These are phyloP conservation scores for Stichodactyla mertensii DNA, from an alignment of 64 coral and sea anemone genomes.

Conservation along the genomic window DNA sequence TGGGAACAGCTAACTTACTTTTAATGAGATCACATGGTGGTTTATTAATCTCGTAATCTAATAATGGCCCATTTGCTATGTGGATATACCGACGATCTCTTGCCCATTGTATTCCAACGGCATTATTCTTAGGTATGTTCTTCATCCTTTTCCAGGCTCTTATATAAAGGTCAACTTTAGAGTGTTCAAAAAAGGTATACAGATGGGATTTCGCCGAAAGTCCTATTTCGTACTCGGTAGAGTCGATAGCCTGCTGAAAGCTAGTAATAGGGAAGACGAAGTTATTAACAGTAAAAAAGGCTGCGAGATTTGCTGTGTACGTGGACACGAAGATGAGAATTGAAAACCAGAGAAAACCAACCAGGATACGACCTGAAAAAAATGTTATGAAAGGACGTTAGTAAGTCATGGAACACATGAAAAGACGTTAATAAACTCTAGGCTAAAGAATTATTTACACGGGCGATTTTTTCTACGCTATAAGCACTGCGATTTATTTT, in stretches of 20 bases:
- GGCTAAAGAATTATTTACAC: too few species aligned
- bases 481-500: too few species aligned
- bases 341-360: slow-evolving; percentile 60
- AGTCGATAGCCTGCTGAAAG: slow-evolving; percentile 32
- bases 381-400: neutral
- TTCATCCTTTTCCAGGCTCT: slow-evolving; percentile 33
- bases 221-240: slow-evolving; percentile 10
- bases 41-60: slow-evolving; percentile 2
- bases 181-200: neutral
- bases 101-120: neutral
- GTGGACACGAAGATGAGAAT: slow-evolving; percentile 62
- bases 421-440: too few species aligned
- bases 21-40: slow-evolving; percentile 23
- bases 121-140: neutral
- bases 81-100: slow-evolving; percentile 16
- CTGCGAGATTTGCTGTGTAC: slow-evolving; percentile 73
- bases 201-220: neutral
- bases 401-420: neutral
- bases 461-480: too few species aligned
- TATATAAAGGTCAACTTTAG: slow-evolving; percentile 1
- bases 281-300: slow-evolving; percentile 64
- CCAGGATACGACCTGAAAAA: slow-evolving; percentile 48
- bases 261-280: slow-evolving; percentile 28
- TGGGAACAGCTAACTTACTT: neutral
- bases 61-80: slow-evolving; percentile 25